These are phyloP conservation scores for Aphelenchoides bicaudatus DNA, from an alignment of 2,888 invertebrate species.

Conservation along the genomic window DNA sequence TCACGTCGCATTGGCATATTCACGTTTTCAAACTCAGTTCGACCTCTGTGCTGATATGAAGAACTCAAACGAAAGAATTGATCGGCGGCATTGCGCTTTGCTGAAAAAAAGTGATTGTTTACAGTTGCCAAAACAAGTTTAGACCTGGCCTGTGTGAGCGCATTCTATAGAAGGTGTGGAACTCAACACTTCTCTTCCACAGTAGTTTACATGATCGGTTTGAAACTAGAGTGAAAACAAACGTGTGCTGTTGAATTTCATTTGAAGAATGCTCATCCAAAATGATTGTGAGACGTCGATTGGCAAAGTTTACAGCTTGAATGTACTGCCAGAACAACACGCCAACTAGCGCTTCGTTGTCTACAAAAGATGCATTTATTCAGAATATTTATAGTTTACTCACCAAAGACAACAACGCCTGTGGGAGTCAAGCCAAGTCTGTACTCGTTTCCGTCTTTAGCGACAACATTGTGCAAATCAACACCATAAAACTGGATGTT, in stretches of 20 bases:
- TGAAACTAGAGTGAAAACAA: slow-evolving; percentile 88
- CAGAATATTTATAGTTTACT: background rate
- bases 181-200: slow-evolving; percentile 99
- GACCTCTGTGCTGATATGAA: slow-evolving; percentile 83
- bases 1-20: slow-evolving; percentile 67
- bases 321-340: slow-evolving; percentile 98
- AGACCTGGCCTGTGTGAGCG: slow-evolving; percentile 34
- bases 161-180: slow-evolving; percentile 96
- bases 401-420: slow-evolving; percentile 95
- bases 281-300: slow-evolving; percentile 89
- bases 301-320: slow-evolving; percentile 92
- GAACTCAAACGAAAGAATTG: slow-evolving; percentile 95
- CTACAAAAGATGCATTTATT: slow-evolving; percentile 82
- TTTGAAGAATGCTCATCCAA: slow-evolving; percentile 98
- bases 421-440: slow-evolving; percentile 93
- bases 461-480: slow-evolving; percentile 73
- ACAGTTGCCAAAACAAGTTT: no score
- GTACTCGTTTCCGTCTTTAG: slow-evolving; percentile 93
- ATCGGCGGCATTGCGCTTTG: slow-evolving; percentile 63
- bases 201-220: slow-evolving; percentile 98
- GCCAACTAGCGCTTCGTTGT: slow-evolving; percentile 90
- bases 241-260: slow-evolving; percentile 84
- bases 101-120: no score
- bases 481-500: slow-evolving; percentile 99
- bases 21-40: slow-evolving; percentile 84